Evolutionary conservation across 1,140 invertebrate species (phyloP), one percentile per base, ranked within the genome.

Genomic region (Anoplophora glabripennis): DNA sequence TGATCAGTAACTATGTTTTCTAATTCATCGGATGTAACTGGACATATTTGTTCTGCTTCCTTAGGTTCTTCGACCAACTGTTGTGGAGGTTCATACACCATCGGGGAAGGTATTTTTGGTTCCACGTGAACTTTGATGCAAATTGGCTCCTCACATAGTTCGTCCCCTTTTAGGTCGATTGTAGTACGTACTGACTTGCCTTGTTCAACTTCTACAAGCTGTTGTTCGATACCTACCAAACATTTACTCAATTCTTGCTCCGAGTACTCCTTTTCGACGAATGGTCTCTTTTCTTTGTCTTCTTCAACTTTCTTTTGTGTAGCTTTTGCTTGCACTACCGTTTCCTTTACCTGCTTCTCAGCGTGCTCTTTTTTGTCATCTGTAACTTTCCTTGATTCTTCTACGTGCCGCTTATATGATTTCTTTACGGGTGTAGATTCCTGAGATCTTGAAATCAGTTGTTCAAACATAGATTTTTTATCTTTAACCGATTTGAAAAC

Each of bases 381-480:
- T 21, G 15, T 41, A 9, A n/a, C 17, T 15, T 41, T 54, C 1
- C 12, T 41, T 8, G n/a, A 33, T 40, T 52, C 49, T 38, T 44
- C 35, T 37, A 18, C 9, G 5, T 54, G 36, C 4, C 41, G 37
- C 36, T 12, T 36, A 14, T 28, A 28, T 3, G 38, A 21, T 46
- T 66, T 67, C 57, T 68, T 73, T 17, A 57, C 45, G 10, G 71
- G 66, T 0, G 66, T 71, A 7, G 53, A 49, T 61, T 74, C 72
- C 15, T 59, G 61, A 0, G 73, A 69, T 64, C 65, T 71, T 5
- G 65, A 71, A 21, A 72, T 73, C 28, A 75, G 47, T 68, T 82
- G 79, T 59, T 81, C 81, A 57, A 81, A 83, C 69, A 81, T 80
- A 35, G 78, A 73, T 75, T 81, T 80, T 5, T 80, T 75, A 64